Evolutionary conservation across 2,113 vertebrate genomes (phyloP).

Genomic region (Danionella cerebrum): DNA sequence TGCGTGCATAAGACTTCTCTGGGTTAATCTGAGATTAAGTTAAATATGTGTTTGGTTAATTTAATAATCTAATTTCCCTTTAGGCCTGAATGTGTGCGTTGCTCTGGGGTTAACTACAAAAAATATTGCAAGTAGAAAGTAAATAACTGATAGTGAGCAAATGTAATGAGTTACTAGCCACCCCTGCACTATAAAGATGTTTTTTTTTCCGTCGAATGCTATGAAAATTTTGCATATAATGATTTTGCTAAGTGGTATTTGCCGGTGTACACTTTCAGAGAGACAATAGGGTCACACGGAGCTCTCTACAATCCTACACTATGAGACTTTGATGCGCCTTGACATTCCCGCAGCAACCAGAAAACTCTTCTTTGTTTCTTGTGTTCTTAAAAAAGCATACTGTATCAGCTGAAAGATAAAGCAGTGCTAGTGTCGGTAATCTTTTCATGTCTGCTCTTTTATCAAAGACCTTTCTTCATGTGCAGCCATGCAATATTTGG

Average conservation of each 20-base stretch:
- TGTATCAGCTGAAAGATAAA: conserved; percentile 18
- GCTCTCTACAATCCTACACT: neutral
- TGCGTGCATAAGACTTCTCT: no score
- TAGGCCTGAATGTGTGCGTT: no score
- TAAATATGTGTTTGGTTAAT: no score
- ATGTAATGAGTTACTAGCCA: no score
- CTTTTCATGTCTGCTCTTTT: neutral
- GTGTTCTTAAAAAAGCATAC: neutral
- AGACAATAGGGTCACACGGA: neutral
- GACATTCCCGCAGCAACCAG: neutral
- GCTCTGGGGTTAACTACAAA: no score
- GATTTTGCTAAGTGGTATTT: neutral
- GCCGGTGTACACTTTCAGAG: conserved; percentile 6
- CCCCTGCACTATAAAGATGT: no score
- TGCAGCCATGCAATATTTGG: neutral
- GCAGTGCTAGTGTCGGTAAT: neutral
- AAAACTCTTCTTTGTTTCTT: neutral
- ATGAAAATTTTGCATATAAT: neutral
- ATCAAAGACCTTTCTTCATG: neutral
- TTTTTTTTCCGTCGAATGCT: neutral
- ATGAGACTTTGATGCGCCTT: conserved; percentile 6
- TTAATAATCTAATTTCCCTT: no score
- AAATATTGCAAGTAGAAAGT: no score
- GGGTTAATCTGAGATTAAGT: no score
- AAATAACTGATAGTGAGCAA: no score